phyloP scores from a whole-genome alignment of 2,797 vertebrate genomes.

The Macroramphosus scolopax region DNA sequence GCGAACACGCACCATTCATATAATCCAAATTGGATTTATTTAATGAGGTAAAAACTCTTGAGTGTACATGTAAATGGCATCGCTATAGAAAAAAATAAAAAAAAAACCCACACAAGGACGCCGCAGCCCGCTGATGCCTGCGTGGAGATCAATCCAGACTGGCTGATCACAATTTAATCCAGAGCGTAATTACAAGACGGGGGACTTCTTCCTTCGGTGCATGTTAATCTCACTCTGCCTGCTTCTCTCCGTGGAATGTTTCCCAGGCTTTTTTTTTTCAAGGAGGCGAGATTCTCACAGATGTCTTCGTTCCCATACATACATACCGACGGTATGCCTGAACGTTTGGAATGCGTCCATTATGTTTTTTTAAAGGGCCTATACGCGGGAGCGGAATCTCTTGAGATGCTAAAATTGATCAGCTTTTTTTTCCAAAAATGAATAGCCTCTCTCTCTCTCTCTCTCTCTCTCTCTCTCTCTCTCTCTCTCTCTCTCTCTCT shows the following conservation, averaged over 20 bases:
- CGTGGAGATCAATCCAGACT: conserved; percentile 47
- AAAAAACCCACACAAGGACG: conserved; percentile 23
- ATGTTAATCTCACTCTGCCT: conserved; percentile 34
- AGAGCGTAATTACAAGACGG: conserved; percentile 45
- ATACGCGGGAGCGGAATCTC: conserved; percentile 3
- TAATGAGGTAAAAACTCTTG: conserved; percentile 48
- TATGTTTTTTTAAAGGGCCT: conserved; percentile 20
- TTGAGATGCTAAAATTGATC: conserved; percentile 20
- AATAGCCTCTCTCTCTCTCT: conserved; percentile 1
- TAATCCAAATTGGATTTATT: conserved; percentile 51
- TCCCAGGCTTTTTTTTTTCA: conserved; percentile 58
- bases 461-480: too few relatives aligned
- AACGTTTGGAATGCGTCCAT: conserved; percentile 8
- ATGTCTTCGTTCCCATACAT: conserved; percentile 17
- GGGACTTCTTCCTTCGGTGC: conserved; percentile 33
- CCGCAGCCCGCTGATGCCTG: conserved; percentile 34
- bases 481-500: too few relatives aligned
- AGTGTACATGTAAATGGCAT: conserved; percentile 20
- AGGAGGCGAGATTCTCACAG: conserved; percentile 48
- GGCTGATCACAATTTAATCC: conserved; percentile 49
- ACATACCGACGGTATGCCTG: too few relatives aligned
- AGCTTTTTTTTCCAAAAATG: neutral
- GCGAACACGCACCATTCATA: conserved; percentile 12
- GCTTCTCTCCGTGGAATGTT: conserved; percentile 14
- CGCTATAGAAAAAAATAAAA: conserved; percentile 11